These are phyloP conservation scores for Theretra japonica DNA, from an alignment of 2,888 invertebrate species.

Conservation along the genomic window DNA sequence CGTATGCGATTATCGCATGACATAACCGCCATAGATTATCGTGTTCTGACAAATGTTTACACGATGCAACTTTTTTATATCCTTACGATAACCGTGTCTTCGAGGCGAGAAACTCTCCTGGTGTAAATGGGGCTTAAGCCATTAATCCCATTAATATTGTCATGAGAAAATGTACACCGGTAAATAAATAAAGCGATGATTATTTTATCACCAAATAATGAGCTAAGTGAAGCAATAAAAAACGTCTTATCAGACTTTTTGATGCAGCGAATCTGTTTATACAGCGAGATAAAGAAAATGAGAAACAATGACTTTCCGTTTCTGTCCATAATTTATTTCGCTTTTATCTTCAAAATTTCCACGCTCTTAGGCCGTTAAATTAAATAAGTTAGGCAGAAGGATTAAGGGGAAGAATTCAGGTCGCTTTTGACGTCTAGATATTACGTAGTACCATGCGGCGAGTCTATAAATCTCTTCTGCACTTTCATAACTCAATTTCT, in stretches of 20 bases:
- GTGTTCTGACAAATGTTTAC: too few species aligned
- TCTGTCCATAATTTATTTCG: constrained; percentile 38
- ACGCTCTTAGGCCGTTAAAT: constrained; percentile 44
- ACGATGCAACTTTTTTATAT: too few species aligned
- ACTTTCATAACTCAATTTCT: constrained; percentile 67
- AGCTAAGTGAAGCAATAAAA: background rate
- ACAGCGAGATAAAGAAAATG: constrained; percentile 39
- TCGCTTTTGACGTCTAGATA: constrained; percentile 36
- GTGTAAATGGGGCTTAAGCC: too few species aligned
- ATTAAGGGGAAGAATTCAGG: constrained; percentile 37
- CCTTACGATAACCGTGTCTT: too few species aligned
- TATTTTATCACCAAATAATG: background rate
- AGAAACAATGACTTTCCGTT: constrained; percentile 33
- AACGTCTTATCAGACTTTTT: constrained; percentile 12
- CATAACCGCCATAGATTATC: too few species aligned
- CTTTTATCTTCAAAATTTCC: constrained; percentile 41
- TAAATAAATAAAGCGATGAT: too few species aligned
- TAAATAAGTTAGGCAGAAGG: constrained; percentile 41
- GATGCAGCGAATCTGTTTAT: constrained; percentile 38
- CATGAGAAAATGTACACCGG: too few species aligned
- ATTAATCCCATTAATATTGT: too few species aligned
- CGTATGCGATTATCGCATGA: too few species aligned
- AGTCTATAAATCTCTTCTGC: constrained; percentile 61
- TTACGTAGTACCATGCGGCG: constrained; percentile 53
- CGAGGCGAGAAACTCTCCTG: too few species aligned